Conservation (phyloP, 2,113 vertebrate genomes). For the Emydocephalus ijimae region DNA sequence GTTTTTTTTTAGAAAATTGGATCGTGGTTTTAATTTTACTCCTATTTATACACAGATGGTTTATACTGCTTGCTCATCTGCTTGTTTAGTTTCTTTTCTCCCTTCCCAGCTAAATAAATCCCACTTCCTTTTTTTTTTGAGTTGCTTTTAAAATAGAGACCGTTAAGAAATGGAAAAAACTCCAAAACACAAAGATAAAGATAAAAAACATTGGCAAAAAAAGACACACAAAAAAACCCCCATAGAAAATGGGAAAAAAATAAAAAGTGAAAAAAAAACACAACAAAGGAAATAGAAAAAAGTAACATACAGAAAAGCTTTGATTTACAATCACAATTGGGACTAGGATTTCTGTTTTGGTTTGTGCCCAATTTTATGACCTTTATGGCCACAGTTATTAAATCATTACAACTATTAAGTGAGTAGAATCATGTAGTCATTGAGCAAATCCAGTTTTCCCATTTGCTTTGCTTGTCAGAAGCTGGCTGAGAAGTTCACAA, state of each 20-base stretch:
- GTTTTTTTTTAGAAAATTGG: neutral
- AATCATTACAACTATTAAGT: neutral
- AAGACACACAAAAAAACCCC: neutral
- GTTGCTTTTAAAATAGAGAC: neutral
- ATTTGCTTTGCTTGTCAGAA: neutral
- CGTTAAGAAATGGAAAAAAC: neutral
- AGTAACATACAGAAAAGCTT: neutral
- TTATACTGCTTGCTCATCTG: neutral
- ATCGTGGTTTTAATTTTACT: neutral
- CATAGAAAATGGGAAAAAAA: neutral
- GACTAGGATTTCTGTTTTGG: neutral
- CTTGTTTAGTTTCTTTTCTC: neutral
- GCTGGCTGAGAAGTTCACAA: neutral
- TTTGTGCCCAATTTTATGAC: neutral
- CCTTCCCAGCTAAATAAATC: neutral
- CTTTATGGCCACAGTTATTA: neutral
- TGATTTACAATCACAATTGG: neutral
- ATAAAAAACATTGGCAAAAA: neutral
- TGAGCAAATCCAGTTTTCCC: neutral
- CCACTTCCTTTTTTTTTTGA: neutral
- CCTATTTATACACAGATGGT: neutral
- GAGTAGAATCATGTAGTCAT: neutral
- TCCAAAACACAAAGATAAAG: neutral
- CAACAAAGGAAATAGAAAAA: neutral
- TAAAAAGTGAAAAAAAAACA: neutral